A percentile compares a stretch with the other conserved stretches of the same genome.
These are phyloP conservation scores for Liasis olivaceus DNA, from an alignment of 2,797 vertebrate genomes.

Conservation along the genomic window DNA sequence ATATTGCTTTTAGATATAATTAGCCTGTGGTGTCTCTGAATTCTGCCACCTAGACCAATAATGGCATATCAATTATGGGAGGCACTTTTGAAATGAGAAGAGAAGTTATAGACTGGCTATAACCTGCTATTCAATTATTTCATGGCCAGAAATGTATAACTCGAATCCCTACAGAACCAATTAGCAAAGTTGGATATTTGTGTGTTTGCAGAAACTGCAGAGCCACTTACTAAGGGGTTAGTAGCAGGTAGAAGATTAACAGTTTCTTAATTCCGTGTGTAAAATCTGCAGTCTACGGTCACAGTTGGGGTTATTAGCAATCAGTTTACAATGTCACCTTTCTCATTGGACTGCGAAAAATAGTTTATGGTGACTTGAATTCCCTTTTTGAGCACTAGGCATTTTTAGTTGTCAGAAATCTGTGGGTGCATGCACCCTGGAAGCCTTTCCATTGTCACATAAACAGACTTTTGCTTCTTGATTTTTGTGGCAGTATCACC, in stretches of 20 bases:
- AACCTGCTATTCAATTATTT: background rate
- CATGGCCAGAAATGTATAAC: background rate
- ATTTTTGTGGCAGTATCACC: background rate
- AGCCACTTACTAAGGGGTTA: background rate
- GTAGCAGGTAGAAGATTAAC: background rate
- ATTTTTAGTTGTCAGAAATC: background rate
- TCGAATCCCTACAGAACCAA: background rate
- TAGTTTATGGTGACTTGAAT: background rate
- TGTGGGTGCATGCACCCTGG: background rate
- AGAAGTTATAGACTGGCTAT: background rate
- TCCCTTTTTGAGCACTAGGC: background rate
- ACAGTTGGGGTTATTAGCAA: background rate
- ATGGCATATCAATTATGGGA: conserved; percentile 1
- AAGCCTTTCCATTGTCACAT: too few relatives aligned
- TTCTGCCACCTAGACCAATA: background rate
- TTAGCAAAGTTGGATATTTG: background rate
- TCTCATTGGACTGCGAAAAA: background rate
- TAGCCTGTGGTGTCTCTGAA: background rate
- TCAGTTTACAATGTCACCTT: background rate
- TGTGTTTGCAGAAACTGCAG: background rate
- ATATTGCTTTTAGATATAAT: conserved; percentile 21
- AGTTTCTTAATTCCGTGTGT: background rate
- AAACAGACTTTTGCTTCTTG: background rate
- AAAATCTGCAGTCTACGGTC: background rate
- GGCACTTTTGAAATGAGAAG: background rate